Conservation (phyloP, 2,888 invertebrate genomes). For the Leucophenga montana region DNA sequence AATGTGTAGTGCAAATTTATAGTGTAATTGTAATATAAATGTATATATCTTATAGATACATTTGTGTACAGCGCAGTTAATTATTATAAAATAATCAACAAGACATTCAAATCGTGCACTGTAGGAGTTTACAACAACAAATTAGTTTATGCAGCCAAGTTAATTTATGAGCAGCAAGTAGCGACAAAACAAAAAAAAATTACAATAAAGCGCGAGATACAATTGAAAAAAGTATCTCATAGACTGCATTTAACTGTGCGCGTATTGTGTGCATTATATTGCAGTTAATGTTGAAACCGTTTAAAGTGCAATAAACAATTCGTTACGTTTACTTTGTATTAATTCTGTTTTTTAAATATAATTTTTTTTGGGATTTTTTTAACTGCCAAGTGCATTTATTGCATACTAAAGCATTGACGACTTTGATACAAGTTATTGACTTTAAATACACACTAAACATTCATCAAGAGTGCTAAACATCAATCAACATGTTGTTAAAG, state of each 20-base stretch:
- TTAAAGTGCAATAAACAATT: constrained; percentile 19
- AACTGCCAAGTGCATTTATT: not conserved
- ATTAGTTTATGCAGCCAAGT: constrained; percentile 17
- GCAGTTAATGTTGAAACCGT: not conserved
- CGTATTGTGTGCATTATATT: not conserved
- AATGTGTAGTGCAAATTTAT: not conserved
- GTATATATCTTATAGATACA: not conserved
- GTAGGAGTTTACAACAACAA: constrained; percentile 16
- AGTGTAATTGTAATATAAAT: not conserved
- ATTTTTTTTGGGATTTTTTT: not conserved
- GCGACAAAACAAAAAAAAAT: not conserved
- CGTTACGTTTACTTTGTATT: not conserved
- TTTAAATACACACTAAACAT: not conserved
- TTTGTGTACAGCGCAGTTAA: not conserved
- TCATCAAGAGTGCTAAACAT: not conserved
- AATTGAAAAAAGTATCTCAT: not conserved
- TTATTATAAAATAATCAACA: constrained; percentile 3
- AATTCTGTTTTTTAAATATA: not conserved
- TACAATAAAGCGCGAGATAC: not conserved
- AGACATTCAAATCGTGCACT: constrained; percentile 10
- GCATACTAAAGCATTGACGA: constrained; percentile 14
- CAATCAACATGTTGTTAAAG: constrained; percentile 11
- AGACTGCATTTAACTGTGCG: constrained; percentile 3
- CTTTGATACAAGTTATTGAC: constrained; percentile 17
- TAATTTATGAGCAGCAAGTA: constrained; percentile 8